Conservation (phyloP, 1,140 invertebrate genomes). For the Brachionus rubens region DNA sequence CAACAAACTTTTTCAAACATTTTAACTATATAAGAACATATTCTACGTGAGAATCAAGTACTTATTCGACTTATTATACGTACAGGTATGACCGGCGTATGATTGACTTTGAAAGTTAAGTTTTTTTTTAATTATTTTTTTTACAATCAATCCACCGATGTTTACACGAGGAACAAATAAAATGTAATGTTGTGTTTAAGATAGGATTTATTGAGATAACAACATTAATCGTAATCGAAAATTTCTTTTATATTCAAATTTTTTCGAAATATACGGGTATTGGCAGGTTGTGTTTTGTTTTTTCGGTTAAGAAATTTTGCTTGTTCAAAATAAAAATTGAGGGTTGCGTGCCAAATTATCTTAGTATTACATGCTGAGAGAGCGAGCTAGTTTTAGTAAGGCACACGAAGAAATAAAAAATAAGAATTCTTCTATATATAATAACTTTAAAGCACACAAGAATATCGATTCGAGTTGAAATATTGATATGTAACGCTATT, state of each 20-base stretch:
- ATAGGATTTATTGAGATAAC: constrained; percentile 19
- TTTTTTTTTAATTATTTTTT: too few species aligned
- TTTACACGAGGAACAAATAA: constrained; percentile 33
- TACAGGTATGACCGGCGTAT: not conserved
- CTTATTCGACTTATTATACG: not conserved
- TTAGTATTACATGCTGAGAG: constrained; percentile 26
- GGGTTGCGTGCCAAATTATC: constrained; percentile 34
- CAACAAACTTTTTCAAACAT: constrained; percentile 1
- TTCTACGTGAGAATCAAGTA: constrained; percentile 26
- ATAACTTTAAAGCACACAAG: not conserved
- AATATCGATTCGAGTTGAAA: not conserved
- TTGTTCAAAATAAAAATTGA: not conserved
- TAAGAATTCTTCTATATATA: not conserved
- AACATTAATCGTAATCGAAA: not conserved
- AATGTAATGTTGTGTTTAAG: constrained; percentile 25
- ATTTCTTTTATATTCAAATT: constrained; percentile 34
- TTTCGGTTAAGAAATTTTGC: not conserved
- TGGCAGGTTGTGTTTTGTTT: not conserved
- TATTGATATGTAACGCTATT: not conserved
- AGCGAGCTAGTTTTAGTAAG: not conserved
- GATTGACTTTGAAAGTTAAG: too few species aligned
- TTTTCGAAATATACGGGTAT: too few species aligned
- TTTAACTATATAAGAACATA: not conserved
- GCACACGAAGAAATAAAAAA: not conserved
- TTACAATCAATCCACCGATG: not conserved